A percentile compares a stretch with the other conserved stretches of the same genome.
Evolutionary conservation across 2,113 vertebrate genomes (phyloP).

Genomic region (Synchiropus splendidus): DNA sequence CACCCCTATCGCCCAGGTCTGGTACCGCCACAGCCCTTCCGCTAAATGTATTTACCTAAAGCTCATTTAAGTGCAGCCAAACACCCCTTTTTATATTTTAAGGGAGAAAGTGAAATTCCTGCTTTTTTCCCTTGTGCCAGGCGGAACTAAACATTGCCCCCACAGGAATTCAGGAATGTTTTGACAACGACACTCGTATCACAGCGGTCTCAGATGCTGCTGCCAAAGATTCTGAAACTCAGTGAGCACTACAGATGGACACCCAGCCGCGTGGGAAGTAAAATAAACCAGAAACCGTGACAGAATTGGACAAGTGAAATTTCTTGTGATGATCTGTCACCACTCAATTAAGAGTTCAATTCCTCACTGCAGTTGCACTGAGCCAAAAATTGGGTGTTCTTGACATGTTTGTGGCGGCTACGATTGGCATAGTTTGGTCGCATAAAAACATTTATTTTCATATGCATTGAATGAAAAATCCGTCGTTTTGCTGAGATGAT

Average conservation of each 20-base stretch:
- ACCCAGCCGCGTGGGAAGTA: background rate
- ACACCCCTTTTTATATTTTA: conserved; percentile 24
- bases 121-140: conserved; percentile 23
- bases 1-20: conserved; percentile 22
- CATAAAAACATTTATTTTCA: too few species aligned
- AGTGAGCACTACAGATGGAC: conserved; percentile 10
- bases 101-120: conserved; percentile 32
- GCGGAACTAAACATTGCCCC: conserved; percentile 46
- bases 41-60: conserved; percentile 48
- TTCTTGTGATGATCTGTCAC: too few species aligned
- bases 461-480: too few species aligned
- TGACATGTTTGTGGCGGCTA: too few species aligned
- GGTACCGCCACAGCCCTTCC: conserved; percentile 22
- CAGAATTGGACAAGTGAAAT: too few species aligned
- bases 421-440: too few species aligned
- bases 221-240: conserved; percentile 17
- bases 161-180: conserved; percentile 32
- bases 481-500: too few species aligned
- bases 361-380: too few species aligned
- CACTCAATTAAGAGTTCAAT: too few species aligned
- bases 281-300: background rate
- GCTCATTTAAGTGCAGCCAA: conserved; percentile 33
- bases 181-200: conserved; percentile 25
- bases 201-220: conserved; percentile 13
- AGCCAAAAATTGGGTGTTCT: too few species aligned